Evolutionary conservation across 2,113 vertebrate genomes (phyloP).

Genomic region (Epinephelus fuscoguttatus): DNA sequence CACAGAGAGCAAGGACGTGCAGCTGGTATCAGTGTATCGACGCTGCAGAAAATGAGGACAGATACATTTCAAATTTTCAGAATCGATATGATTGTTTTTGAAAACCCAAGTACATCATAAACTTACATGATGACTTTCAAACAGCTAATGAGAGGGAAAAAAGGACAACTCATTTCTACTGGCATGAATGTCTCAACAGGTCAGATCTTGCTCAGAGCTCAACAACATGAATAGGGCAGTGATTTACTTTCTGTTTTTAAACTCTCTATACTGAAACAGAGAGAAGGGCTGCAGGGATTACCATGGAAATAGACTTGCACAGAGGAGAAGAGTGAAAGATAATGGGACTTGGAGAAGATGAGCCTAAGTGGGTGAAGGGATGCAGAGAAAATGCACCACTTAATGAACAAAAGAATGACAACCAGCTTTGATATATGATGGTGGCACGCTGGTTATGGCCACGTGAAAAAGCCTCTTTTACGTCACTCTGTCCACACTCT

Average conservation of each 20-base stretch:
- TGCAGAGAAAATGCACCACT: constrained; percentile 38
- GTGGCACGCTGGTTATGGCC: constrained; percentile 13
- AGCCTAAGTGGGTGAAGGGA: constrained; percentile 69
- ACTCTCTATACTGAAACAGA: constrained; percentile 26
- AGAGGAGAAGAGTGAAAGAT: constrained; percentile 14
- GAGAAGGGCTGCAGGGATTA: constrained; percentile 13
- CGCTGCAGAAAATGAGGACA: too few relatives aligned
- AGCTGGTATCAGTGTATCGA: too few relatives aligned
- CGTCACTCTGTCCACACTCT: constrained; percentile 6
- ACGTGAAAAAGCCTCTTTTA: constrained; percentile 38
- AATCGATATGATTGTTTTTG: too few relatives aligned
- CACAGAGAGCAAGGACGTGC: too few relatives aligned
- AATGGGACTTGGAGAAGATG: constrained; percentile 26
- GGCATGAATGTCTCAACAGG: constrained; percentile 5
- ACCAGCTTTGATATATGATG: constrained; percentile 27
- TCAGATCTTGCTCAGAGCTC: constrained; percentile 6
- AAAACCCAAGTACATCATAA: too few relatives aligned
- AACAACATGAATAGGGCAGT: not conserved
- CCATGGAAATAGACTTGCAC: constrained; percentile 38
- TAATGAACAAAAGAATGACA: constrained; percentile 18
- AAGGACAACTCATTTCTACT: constrained; percentile 2
- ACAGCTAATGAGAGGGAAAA: not conserved
- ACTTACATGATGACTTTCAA: not conserved
- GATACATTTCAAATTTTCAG: too few relatives aligned
- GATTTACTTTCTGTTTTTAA: constrained; percentile 8